phyloP scores from a whole-genome alignment of 2,113 vertebrate genomes.

The Tragelaphus buxtoni region DNA sequence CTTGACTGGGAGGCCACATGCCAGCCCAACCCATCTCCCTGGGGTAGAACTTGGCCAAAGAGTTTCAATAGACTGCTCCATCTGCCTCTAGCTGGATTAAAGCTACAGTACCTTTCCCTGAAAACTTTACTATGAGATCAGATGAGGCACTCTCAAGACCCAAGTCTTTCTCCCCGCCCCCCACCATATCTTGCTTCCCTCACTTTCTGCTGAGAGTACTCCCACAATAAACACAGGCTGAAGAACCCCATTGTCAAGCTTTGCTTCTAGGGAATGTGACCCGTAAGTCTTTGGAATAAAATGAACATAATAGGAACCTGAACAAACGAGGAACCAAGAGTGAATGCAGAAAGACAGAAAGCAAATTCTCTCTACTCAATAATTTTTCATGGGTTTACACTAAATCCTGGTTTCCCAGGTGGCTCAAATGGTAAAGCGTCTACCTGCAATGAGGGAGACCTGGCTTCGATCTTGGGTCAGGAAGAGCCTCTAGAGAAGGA shows the following conservation, averaged over 20 bases:
- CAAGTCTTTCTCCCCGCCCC: not conserved
- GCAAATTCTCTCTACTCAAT: not conserved
- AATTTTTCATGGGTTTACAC: not conserved
- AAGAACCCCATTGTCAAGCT: not conserved
- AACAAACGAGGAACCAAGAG: not conserved
- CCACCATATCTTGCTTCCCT: not conserved
- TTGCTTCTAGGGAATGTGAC: not conserved
- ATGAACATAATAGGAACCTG: not conserved
- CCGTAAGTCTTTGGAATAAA: not conserved
- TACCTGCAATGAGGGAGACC: not conserved
- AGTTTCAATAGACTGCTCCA: not conserved
- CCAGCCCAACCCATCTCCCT: not conserved
- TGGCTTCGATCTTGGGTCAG: rapidly evolving
- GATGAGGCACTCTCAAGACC: not conserved
- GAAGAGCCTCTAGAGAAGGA: not conserved
- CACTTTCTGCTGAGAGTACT: not conserved
- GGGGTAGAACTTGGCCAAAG: not conserved
- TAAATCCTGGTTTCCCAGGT: not conserved
- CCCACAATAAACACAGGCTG: not conserved
- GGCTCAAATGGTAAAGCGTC: not conserved
- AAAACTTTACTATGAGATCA: not conserved
- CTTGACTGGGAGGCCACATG: not conserved
- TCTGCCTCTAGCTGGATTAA: not conserved
- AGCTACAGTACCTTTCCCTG: not conserved
- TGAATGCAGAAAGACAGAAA: not conserved